Evolutionary conservation across 2,888 invertebrate genomes (phyloP).

Genomic region (Charanyca ferruginea): DNA sequence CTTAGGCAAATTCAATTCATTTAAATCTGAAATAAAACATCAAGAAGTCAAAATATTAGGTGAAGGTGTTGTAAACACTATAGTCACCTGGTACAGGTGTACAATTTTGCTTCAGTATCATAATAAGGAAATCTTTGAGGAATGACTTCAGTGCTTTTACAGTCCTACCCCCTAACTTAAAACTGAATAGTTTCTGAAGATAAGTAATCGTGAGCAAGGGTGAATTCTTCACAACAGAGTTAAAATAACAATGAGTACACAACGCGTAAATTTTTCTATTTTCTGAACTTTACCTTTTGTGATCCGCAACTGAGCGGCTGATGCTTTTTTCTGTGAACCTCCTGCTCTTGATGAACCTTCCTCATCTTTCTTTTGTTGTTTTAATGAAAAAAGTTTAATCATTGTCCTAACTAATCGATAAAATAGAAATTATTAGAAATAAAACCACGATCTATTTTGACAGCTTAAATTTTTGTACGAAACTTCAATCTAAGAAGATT

Average conservation of each 20-base stretch:
- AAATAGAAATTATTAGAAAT: conserved; percentile 83
- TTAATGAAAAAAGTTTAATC: conserved; percentile 99
- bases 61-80: conserved; percentile 9
- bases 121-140: conserved; percentile 5
- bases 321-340: conserved; percentile 97
- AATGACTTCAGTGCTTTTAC: background rate
- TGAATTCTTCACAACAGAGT: conserved; percentile 11
- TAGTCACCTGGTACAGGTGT: conserved; percentile 1
- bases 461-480: conserved; percentile 77
- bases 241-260: conserved; percentile 55
- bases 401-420: conserved; percentile 92
- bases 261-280: conserved; percentile 54
- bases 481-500: conserved; percentile 57
- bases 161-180: background rate
- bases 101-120: conserved; percentile 4
- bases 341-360: conserved; percentile 93
- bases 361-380: conserved; percentile 99
- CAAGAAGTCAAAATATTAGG: background rate
- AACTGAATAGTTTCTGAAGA: background rate
- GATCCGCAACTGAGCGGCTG: conserved; percentile 98
- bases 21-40: conserved; percentile 94
- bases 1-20: conserved; percentile 98
- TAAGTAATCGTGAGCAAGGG: background rate
- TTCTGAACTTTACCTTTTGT: conserved; percentile 95
- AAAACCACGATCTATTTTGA: conserved; percentile 88